phyloP scores from a whole-genome alignment of 2,888 invertebrate species.

The Hirudinaria manillensis region DNA sequence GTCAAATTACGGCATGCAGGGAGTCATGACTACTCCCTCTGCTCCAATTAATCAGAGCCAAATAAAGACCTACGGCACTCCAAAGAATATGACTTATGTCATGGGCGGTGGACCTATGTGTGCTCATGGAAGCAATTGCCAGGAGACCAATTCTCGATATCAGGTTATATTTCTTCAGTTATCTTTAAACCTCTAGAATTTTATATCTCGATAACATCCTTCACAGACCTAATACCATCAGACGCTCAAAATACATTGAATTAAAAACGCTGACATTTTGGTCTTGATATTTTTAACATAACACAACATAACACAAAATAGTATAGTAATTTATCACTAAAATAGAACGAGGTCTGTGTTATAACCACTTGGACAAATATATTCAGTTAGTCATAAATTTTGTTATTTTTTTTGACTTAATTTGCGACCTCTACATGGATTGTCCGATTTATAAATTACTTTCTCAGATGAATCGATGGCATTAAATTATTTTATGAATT shows the following conservation, averaged over 20 bases:
- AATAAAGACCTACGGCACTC: conserved; percentile 26
- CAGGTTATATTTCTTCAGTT: neutral
- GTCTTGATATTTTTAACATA: neutral
- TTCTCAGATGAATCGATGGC: too few species aligned
- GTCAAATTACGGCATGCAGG: neutral
- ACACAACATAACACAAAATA: too few species aligned
- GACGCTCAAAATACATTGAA: too few species aligned
- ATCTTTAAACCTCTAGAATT: neutral
- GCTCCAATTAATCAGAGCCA: conserved; percentile 12
- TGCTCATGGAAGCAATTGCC: conserved; percentile 28
- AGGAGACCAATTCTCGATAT: conserved; percentile 26
- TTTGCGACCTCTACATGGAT: too few species aligned
- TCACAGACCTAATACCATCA: neutral
- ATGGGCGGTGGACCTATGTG: conserved; percentile 27
- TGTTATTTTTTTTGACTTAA: too few species aligned
- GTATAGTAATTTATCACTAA: too few species aligned
- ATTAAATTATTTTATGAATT: too few species aligned
- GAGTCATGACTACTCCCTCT: conserved; percentile 19
- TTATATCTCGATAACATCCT: neutral
- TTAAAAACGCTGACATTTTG: neutral
- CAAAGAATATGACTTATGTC: conserved; percentile 30
- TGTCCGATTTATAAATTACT: too few species aligned
- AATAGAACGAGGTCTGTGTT: too few species aligned
- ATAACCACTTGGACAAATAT: too few species aligned
- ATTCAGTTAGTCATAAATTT: too few species aligned